Conservation (phyloP, 1,140 invertebrate genomes). For the Lepidotrigona ventralis region DNA sequence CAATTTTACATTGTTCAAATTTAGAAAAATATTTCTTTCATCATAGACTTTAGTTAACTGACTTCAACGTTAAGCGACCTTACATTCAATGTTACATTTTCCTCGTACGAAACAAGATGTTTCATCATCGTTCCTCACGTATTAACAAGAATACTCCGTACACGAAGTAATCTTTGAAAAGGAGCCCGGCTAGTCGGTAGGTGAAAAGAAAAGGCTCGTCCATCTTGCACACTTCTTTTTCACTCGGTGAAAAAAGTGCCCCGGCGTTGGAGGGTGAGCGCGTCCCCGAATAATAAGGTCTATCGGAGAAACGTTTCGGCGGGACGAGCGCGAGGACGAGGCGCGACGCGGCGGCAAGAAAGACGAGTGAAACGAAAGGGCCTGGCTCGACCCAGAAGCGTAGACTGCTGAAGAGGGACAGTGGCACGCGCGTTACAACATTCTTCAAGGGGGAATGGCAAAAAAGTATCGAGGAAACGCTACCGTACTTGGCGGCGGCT, state of each 20-base stretch:
- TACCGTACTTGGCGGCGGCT: slow-evolving; percentile 63
- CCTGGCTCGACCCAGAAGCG: slow-evolving; percentile 28
- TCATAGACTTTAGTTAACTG: background rate
- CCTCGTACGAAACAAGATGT: background rate
- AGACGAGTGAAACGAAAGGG: slow-evolving; percentile 42
- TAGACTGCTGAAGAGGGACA: slow-evolving; percentile 25
- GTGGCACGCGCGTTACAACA: slow-evolving; percentile 41
- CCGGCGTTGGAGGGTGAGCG: background rate
- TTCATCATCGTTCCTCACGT: background rate
- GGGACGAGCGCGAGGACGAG: background rate
- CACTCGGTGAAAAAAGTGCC: background rate
- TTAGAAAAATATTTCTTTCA: no score
- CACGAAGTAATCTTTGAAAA: background rate
- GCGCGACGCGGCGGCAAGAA: slow-evolving; percentile 15
- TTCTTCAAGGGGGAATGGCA: slow-evolving; percentile 40
- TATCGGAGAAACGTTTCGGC: slow-evolving; percentile 24
- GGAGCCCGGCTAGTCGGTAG: no score
- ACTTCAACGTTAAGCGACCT: no score
- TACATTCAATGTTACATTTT: no score
- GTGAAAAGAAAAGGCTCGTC: no score
- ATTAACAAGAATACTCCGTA: background rate
- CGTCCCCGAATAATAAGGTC: background rate
- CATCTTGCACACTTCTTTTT: background rate
- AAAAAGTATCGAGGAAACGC: slow-evolving; percentile 58
- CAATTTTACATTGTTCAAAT: no score